Percentiles rank a stretch among this genome's conserved stretches.
Conservation (phyloP, 2,113 vertebrate genomes). For the Rhinoptilus africanus region DNA sequence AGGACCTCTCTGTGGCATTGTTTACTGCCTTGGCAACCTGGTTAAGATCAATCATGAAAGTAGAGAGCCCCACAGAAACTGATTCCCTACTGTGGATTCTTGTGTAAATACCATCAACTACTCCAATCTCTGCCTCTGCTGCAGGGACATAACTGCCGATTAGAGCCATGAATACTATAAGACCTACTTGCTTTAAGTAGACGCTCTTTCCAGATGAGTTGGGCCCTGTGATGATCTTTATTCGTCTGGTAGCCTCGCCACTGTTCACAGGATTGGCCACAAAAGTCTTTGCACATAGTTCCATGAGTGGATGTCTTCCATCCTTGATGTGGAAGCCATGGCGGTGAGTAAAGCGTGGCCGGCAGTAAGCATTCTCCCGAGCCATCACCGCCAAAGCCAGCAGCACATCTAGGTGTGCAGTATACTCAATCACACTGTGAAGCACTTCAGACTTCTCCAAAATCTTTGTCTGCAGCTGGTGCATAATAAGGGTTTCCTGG, state of each 20-base stretch:
- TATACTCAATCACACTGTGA: constrained; percentile 82
- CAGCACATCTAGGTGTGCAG: constrained; percentile 90
- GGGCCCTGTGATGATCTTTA: constrained; percentile 93
- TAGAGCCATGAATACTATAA: constrained; percentile 96
- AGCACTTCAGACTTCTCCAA: constrained; percentile 83
- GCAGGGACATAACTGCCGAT: constrained; percentile 94
- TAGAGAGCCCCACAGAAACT: constrained; percentile 93
- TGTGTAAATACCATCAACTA: constrained; percentile 91
- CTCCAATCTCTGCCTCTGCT: constrained; percentile 88
- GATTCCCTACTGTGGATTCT: constrained; percentile 94
- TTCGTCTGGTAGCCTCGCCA: constrained; percentile 74
- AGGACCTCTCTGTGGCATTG: constrained; percentile 86
- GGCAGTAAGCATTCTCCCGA: constrained; percentile 87
- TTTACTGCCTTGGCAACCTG: constrained; percentile 93
- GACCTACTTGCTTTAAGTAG: constrained; percentile 94
- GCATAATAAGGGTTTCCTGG: constrained; percentile 91
- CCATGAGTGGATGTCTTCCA: constrained; percentile 90
- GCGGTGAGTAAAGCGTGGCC: constrained; percentile 69
- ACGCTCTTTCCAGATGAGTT: constrained; percentile 97
- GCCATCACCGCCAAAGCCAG: constrained; percentile 87
- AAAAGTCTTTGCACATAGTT: constrained; percentile 88
- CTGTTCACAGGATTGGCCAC: constrained; percentile 89
- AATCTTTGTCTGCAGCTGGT: constrained; percentile 85
- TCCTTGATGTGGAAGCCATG: constrained; percentile 67
- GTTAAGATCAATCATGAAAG: constrained; percentile 96